phyloP scores from a whole-genome alignment of 2,113 vertebrate genomes.

The Pipa parva region DNA sequence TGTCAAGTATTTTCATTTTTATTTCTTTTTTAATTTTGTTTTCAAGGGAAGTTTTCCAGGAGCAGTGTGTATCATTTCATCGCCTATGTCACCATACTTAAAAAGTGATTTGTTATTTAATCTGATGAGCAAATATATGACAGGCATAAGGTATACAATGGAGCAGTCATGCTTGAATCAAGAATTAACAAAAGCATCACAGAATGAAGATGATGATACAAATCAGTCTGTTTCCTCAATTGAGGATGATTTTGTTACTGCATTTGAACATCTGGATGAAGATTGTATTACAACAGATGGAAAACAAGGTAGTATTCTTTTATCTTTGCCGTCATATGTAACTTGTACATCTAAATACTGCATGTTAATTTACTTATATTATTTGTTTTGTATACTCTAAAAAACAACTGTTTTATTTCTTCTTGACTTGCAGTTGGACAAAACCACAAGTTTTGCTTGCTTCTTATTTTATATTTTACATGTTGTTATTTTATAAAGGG shows the following conservation, averaged over 20 bases:
- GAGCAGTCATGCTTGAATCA: constrained; percentile 70
- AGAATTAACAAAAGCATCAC: constrained; percentile 56
- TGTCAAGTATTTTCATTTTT: constrained; percentile 43
- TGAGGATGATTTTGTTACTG: constrained; percentile 97
- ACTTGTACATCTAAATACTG: too few species aligned
- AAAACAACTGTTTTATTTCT: too few species aligned
- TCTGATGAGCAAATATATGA: constrained; percentile 80
- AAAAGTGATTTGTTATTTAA: constrained; percentile 70
- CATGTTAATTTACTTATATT: too few species aligned
- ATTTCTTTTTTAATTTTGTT: constrained; percentile 43
- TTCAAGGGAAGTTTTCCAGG: constrained; percentile 60
- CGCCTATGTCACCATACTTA: constrained; percentile 65
- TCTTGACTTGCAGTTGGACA: too few species aligned
- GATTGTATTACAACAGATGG: constrained; percentile 64
- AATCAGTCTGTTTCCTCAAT: constrained; percentile 97
- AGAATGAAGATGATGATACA: constrained; percentile 87
- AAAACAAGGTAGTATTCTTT: constrained; percentile 26
- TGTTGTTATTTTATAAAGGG: too few species aligned
- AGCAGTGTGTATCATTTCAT: constrained; percentile 81
- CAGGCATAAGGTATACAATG: constrained; percentile 75
- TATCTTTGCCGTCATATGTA: too few species aligned
- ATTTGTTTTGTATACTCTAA: too few species aligned
- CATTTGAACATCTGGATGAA: constrained; percentile 92
- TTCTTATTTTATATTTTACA: too few species aligned
- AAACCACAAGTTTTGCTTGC: too few species aligned